Conservation (phyloP, 1,140 invertebrate genomes). For the Aradophagus sp. region DNA sequence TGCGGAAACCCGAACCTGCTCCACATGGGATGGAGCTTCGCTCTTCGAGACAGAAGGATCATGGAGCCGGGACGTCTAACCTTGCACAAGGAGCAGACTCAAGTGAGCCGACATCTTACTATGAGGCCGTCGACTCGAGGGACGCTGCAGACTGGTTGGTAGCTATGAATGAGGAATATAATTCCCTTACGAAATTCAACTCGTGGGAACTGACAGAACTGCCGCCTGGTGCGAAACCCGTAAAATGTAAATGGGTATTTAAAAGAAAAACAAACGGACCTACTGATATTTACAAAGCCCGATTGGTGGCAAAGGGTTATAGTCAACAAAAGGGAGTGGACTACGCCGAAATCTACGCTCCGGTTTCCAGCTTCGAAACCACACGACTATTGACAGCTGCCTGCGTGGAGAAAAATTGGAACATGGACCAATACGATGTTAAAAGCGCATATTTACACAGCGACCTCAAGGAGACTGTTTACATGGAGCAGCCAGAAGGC, state of each 20-base stretch:
- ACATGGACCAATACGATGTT: constrained; percentile 25
- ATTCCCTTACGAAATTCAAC: constrained; percentile 13
- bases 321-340: constrained; percentile 50
- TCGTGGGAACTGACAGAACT: constrained; percentile 11
- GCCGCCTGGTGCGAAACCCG: constrained; percentile 6
- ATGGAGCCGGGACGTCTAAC: too few species aligned
- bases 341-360: constrained; percentile 59
- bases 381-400: constrained; percentile 33
- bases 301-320: constrained; percentile 43
- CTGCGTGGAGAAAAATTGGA: constrained; percentile 17
- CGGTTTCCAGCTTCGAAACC: constrained; percentile 50
- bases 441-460: constrained; percentile 65
- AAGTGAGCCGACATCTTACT: too few species aligned
- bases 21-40: too few species aligned
- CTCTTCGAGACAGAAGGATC: too few species aligned
- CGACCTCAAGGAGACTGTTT: constrained; percentile 63
- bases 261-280: constrained; percentile 34
- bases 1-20: too few species aligned
- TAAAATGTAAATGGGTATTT: constrained; percentile 45
- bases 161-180: constrained; percentile 37
- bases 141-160: constrained; percentile 5
- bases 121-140: not conserved
- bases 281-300: constrained; percentile 53
- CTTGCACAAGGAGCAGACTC: too few species aligned
- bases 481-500: constrained; percentile 64